These are phyloP conservation scores for Cacoxenus indagator DNA, from an alignment of 2,888 invertebrate genomes.

Conservation along the genomic window DNA sequence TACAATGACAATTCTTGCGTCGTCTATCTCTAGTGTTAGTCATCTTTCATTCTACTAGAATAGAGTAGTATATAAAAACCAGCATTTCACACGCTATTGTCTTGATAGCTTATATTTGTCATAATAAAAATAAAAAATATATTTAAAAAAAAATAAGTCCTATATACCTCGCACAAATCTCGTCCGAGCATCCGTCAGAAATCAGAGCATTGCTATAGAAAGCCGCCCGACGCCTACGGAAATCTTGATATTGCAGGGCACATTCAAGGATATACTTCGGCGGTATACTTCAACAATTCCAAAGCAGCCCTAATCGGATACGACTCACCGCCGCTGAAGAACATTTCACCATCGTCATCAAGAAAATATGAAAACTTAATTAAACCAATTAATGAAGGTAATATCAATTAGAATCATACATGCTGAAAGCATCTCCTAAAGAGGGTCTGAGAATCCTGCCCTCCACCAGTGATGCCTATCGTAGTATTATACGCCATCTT, in stretches of 20 bases:
- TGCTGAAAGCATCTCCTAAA: too few relatives aligned
- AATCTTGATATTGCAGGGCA: constrained; percentile 75
- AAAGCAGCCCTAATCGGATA: constrained; percentile 79
- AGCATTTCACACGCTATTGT: constrained; percentile 78
- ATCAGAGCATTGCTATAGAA: constrained; percentile 82
- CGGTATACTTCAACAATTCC: constrained; percentile 81
- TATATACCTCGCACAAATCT: constrained; percentile 80
- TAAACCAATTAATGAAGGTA: background rate
- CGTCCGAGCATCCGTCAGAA: constrained; percentile 84
- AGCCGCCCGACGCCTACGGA: constrained; percentile 79
- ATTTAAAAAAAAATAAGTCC: too few relatives aligned
- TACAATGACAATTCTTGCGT: too few relatives aligned
- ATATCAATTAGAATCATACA: too few relatives aligned
- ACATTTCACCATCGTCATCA: constrained; percentile 77
- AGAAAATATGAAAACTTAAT: background rate
- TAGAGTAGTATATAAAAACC: constrained; percentile 85
- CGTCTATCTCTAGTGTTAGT: too few relatives aligned
- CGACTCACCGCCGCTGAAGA: constrained; percentile 74
- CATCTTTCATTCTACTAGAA: too few relatives aligned
- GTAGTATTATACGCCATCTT: too few relatives aligned
- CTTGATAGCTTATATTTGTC: constrained; percentile 77
- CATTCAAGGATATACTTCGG: constrained; percentile 78
- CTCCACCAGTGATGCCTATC: too few relatives aligned
- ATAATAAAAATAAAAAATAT: too few relatives aligned
- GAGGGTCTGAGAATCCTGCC: too few relatives aligned